phyloP scores from a whole-genome alignment of 2,888 invertebrate genomes.

The Lissocephala sabroskyi region DNA sequence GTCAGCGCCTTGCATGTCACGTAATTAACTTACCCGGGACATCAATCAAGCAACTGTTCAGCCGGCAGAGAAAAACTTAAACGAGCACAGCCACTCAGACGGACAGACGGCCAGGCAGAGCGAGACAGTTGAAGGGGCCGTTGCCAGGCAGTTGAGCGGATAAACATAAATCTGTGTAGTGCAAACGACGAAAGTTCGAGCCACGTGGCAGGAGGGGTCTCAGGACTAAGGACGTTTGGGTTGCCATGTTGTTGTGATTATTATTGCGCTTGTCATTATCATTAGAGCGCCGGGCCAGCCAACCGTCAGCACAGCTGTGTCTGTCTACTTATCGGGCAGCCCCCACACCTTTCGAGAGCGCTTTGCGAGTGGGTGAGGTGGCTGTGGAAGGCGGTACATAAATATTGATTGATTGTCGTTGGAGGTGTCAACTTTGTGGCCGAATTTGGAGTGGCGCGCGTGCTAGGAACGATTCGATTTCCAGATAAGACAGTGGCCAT shows the following conservation, averaged over 20 bases:
- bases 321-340: constrained; percentile 17
- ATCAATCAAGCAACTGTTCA: constrained; percentile 44
- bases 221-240: constrained; percentile 8
- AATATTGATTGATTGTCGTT: constrained; percentile 64
- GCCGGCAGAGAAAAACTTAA: constrained; percentile 1
- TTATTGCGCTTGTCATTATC: constrained; percentile 62
- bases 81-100: not conserved
- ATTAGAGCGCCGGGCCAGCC: constrained; percentile 34
- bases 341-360: constrained; percentile 9
- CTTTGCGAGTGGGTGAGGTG: too few species aligned
- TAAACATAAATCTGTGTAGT: constrained; percentile 55
- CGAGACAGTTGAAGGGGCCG: constrained; percentile 10
- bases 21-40: constrained; percentile 56
- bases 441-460: not conserved
- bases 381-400: constrained; percentile 34
- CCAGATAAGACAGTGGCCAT: constrained; percentile 33
- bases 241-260: constrained; percentile 28
- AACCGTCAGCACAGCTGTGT: constrained; percentile 38
- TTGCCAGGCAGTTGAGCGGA: constrained; percentile 53
- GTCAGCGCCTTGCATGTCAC: constrained; percentile 23
- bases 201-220: constrained; percentile 1
- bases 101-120: too few species aligned
- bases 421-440: constrained; percentile 55
- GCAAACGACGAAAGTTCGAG: constrained; percentile 46
- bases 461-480: constrained; percentile 34